Percentiles rank a stretch among this genome's conserved stretches.
phyloP scores from a whole-genome alignment of 2,797 vertebrate species.

The Gastrophryne carolinensis region DNA sequence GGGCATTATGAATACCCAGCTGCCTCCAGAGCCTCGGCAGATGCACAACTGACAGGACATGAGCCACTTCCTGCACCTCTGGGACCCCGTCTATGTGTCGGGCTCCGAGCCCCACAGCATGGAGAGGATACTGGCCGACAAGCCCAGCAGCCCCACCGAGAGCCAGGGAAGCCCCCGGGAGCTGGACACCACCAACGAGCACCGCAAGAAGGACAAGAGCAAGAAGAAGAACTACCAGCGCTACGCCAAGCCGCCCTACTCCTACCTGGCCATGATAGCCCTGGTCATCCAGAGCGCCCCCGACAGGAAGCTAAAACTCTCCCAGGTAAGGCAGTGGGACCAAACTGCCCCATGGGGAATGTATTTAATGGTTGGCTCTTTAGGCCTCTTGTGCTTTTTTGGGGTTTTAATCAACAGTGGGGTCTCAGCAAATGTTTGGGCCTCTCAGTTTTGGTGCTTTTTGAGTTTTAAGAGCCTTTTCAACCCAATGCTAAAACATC shows the following conservation, averaged over 20 bases:
- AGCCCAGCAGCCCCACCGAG: background rate
- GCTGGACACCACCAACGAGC: background rate
- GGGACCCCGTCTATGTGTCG: background rate
- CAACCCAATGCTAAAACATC: too few species aligned
- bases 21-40: background rate
- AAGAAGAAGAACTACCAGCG: conserved; percentile 81
- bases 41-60: background rate
- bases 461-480: too few species aligned
- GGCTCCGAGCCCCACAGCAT: conserved; percentile 6
- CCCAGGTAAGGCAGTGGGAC: conserved; percentile 72
- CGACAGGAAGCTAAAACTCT: conserved; percentile 77
- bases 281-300: conserved; percentile 80
- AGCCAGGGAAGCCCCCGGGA: background rate
- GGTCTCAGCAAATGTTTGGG: too few species aligned
- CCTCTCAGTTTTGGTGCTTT: too few species aligned
- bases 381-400: background rate
- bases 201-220: conserved; percentile 48
- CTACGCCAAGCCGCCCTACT: conserved; percentile 81
- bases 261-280: conserved; percentile 81
- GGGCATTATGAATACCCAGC: background rate
- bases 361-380: background rate
- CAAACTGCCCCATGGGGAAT: background rate
- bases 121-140: background rate
- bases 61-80: background rate
- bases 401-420: background rate